Evolutionary conservation across 2,888 invertebrate genomes (phyloP).

Genomic region (Drosophila ochracea): DNA sequence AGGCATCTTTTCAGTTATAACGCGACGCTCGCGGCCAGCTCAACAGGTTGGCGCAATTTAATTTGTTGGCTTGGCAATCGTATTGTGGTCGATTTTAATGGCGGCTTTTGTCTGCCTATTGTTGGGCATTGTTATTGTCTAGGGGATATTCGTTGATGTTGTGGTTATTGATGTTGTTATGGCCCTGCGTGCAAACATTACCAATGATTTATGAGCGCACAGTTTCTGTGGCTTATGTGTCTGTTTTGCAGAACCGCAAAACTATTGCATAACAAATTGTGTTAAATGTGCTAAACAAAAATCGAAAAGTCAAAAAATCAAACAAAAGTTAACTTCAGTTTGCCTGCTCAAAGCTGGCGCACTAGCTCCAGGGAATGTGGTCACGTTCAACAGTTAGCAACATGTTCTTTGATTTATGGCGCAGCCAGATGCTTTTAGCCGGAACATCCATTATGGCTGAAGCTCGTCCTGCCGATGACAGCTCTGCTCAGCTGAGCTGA

Average conservation of each 20-base stretch:
- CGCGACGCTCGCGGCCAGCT: conserved; percentile 53
- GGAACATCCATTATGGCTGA: conserved; percentile 10
- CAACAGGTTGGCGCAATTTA: conserved; percentile 59
- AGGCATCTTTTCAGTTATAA: conserved; percentile 54
- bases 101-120: conserved; percentile 20
- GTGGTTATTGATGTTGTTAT: conserved; percentile 34
- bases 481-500: conserved; percentile 3
- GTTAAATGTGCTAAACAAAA: conserved; percentile 20
- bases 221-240: conserved; percentile 2
- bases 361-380: conserved; percentile 1
- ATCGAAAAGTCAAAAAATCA: neutral
- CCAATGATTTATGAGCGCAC: conserved; percentile 27
- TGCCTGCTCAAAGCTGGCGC: neutral
- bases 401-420: conserved; percentile 42
- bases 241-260: neutral
- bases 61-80: conserved; percentile 33
- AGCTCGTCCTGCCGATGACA: conserved; percentile 43
- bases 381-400: conserved; percentile 2
- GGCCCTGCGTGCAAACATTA: conserved; percentile 19
- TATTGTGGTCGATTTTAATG: conserved; percentile 41
- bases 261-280: conserved; percentile 33
- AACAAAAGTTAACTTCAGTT: neutral
- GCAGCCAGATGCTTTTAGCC: conserved; percentile 50
- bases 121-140: conserved; percentile 24
- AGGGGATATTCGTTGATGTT: conserved; percentile 31